A percentile compares a stretch with the other conserved stretches of the same genome.
Conservation (phyloP, 2,113 vertebrate species). For the Peromyscus maniculatus region DNA sequence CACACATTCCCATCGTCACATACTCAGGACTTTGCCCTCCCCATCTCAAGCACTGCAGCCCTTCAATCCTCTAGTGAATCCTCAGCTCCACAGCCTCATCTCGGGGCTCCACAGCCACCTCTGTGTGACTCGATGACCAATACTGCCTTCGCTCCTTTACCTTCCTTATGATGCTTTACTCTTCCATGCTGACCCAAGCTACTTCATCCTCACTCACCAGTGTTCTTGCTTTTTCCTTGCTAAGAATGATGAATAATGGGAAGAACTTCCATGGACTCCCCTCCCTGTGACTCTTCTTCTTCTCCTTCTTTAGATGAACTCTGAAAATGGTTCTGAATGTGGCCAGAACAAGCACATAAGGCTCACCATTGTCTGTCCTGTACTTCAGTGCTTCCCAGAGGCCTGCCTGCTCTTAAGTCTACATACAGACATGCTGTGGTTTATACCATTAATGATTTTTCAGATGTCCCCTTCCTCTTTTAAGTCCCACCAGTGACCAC, state of each 20-base stretch:
- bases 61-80: background rate
- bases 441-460: background rate
- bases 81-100: background rate
- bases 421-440: background rate
- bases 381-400: background rate
- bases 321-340: background rate
- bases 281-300: background rate
- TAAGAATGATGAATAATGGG: background rate
- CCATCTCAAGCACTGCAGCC: background rate
- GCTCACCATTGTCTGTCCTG: background rate
- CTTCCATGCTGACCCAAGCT: background rate
- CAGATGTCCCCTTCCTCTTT: background rate
- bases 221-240: background rate
- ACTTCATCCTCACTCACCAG: background rate
- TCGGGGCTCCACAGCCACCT: background rate
- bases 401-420: background rate
- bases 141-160: background rate
- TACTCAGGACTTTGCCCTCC: background rate
- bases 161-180: background rate
- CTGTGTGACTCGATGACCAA: background rate
- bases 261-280: background rate
- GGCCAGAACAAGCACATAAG: background rate
- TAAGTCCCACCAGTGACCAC: background rate
- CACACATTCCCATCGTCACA: background rate
- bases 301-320: background rate